These are phyloP conservation scores for Parauchenoglanis punctatus DNA, from an alignment of 2,797 vertebrate species.

Conservation along the genomic window DNA sequence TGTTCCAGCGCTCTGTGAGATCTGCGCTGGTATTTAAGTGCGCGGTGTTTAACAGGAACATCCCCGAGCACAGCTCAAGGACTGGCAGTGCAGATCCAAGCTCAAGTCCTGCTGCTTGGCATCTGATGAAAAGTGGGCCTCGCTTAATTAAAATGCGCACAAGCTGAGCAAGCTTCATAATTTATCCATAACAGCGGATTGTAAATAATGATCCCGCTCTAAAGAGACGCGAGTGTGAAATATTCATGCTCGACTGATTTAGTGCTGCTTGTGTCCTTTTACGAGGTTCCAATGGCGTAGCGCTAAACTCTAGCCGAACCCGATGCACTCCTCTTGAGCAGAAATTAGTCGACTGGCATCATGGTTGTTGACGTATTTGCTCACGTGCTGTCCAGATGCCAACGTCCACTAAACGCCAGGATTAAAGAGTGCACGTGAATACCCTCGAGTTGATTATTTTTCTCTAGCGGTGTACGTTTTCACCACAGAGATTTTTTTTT, in stretches of 20 bases:
- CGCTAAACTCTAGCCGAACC: slow-evolving; percentile 73
- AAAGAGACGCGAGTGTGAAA: slow-evolving; percentile 70
- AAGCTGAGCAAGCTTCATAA: slow-evolving; percentile 72
- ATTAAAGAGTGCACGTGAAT: background rate
- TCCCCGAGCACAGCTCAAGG: slow-evolving; percentile 50
- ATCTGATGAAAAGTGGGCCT: slow-evolving; percentile 73
- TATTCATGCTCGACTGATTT: slow-evolving; percentile 73
- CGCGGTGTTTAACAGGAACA: slow-evolving; percentile 42
- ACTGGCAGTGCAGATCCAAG: slow-evolving; percentile 38
- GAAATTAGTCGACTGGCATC: slow-evolving; percentile 28
- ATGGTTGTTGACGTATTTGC: background rate
- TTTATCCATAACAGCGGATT: slow-evolving; percentile 75
- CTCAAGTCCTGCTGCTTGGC: slow-evolving; percentile 68
- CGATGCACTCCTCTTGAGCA: slow-evolving; percentile 24
- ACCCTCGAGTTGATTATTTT: background rate
- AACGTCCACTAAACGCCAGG: background rate
- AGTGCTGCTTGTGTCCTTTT: slow-evolving; percentile 70
- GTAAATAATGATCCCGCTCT: slow-evolving; percentile 73
- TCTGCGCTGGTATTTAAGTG: slow-evolving; percentile 47
- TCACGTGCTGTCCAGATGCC: background rate
- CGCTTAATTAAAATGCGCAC: slow-evolving; percentile 76
- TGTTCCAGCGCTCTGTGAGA: slow-evolving; percentile 44
- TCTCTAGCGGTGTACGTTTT: background rate
- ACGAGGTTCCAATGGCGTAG: slow-evolving; percentile 61
- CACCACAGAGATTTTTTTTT: background rate